Evolutionary conservation across 2,888 invertebrate genomes (phyloP).

Genomic region (Euzetes globulus): DNA sequence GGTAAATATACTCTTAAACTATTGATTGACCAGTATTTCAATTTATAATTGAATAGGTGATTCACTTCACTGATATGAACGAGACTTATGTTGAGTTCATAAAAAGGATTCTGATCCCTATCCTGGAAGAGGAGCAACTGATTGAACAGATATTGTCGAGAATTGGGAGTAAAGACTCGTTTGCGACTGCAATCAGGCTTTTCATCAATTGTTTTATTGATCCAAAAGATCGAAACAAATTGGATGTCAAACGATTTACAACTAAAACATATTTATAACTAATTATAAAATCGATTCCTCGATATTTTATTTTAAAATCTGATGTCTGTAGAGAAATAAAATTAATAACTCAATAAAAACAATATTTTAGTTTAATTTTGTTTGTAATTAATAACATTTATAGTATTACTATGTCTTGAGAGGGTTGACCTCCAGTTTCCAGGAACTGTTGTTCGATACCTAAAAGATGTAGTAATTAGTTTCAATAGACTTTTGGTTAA

Average conservation of each 20-base stretch:
- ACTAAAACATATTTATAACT: not conserved
- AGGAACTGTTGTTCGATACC: slow-evolving; percentile 21
- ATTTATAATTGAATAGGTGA: not conserved
- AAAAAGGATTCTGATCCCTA: slow-evolving; percentile 15
- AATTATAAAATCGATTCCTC: not conserved
- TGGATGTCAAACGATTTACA: slow-evolving; percentile 25
- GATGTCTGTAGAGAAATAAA: not conserved
- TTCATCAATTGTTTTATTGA: slow-evolving; percentile 37
- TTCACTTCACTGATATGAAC: slow-evolving; percentile 36
- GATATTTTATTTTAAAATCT: not conserved
- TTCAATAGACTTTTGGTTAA: too few species aligned
- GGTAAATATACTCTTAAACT: not conserved
- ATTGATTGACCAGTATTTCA: not conserved
- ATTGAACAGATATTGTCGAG: slow-evolving; percentile 33
- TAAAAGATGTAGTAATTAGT: not conserved
- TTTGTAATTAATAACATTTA: not conserved
- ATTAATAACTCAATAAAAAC: not conserved
- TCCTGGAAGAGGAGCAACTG: slow-evolving; percentile 28
- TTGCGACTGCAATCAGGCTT: slow-evolving; percentile 35
- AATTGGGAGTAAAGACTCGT: slow-evolving; percentile 35
- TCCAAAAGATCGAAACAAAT: not conserved
- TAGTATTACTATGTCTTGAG: not conserved
- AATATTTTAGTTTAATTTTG: not conserved
- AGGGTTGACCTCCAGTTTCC: slow-evolving; percentile 22
- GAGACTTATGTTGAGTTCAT: slow-evolving; percentile 32